Percentiles rank a stretch among this genome's conserved stretches.
Evolutionary conservation across 1,140 invertebrate genomes (phyloP).

Genomic region (Panagrolaimus sp.): DNA sequence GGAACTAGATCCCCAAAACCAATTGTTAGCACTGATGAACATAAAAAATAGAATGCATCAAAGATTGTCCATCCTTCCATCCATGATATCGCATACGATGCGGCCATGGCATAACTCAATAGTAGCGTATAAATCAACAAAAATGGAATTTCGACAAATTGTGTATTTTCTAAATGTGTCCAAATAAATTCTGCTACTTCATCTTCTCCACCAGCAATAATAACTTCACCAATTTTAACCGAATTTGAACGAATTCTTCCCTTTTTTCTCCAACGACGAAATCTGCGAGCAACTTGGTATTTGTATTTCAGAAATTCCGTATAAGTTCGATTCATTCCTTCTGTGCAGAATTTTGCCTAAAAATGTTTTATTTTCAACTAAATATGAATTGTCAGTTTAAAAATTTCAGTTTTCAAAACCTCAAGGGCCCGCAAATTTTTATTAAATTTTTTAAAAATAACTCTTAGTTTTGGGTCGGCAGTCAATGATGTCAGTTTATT

Average conservation of each 20-base stretch:
- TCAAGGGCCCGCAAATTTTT: too few relatives aligned
- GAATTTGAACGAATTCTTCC: conserved; percentile 6
- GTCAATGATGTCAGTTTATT: too few relatives aligned
- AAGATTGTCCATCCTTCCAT: conserved; percentile 45
- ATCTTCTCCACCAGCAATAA: conserved; percentile 51
- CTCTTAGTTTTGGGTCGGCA: too few relatives aligned
- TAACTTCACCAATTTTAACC: conserved; percentile 38
- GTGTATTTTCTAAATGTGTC: conserved; percentile 56
- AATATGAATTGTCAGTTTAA: too few relatives aligned
- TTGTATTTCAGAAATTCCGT: conserved; percentile 54
- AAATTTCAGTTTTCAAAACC: too few relatives aligned
- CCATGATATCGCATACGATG: conserved; percentile 46
- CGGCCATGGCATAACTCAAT: conserved; percentile 41
- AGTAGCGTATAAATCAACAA: conserved; percentile 45
- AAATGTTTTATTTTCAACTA: too few relatives aligned
- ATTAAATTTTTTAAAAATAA: too few relatives aligned
- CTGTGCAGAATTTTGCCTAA: conserved; percentile 57
- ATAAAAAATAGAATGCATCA: conserved; percentile 55
- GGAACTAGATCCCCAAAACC: conserved; percentile 57
- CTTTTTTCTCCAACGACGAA: conserved; percentile 35
- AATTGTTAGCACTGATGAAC: conserved; percentile 44
- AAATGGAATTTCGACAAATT: conserved; percentile 56
- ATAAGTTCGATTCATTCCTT: conserved; percentile 51
- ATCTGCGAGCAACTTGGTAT: conserved; percentile 38
- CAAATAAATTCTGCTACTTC: conserved; percentile 56